Base-by-base conservation (phyloP, 2,113 vertebrate species). In the Sinocyclocheilus rhinocerous region DNA sequence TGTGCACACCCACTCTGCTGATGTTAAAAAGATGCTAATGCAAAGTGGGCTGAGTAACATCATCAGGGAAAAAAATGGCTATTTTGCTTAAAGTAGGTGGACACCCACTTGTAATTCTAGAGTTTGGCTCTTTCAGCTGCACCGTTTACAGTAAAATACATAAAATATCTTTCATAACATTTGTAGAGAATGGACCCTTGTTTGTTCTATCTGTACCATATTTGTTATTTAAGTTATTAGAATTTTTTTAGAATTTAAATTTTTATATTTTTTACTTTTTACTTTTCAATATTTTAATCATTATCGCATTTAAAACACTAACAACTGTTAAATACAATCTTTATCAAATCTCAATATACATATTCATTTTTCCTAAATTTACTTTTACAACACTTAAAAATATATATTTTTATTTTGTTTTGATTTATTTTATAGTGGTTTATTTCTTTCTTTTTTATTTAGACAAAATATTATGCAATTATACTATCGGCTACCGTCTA, bases 21-120 rank as follows among this genome's bases (percentile, higher is more conserved):
- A 81, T 79, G 67, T 15, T 81, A 61, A 85, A 57, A 81, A n/a
- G n/a, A 50, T 76, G 83, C 75, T 77, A 77, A 77, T 84, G 33
- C n/a, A 45, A 76, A 82, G 55, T 67, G 57, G 36, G 80, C 59
- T 52, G 70, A 65, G 39, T 33, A 65, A 10, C 65, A 76, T 39
- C 26, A 45, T 18, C 42, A 50, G 16, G 1, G 8, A 61, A 36
- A 82, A 83, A 73, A 72, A 20, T 0, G 7, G 5, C 52, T 78
- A 42, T 57, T 55, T 33, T n/a, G 9, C n/a, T 9, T 75, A 22
- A 45, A 75, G 70, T 73, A 75, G 72, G 72, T n/a, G 39, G 72
- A 75, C 8, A 45, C 72, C 72, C 39, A 75, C 72, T n/a, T 75
- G 22, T 75, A 10, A 45, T 13, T 75, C 12, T 1, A 11, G 45